Evolutionary conservation across 2,797 vertebrate genomes (phyloP), one percentile per base, ranked within the genome.

Genomic region (Anableps anableps): DNA sequence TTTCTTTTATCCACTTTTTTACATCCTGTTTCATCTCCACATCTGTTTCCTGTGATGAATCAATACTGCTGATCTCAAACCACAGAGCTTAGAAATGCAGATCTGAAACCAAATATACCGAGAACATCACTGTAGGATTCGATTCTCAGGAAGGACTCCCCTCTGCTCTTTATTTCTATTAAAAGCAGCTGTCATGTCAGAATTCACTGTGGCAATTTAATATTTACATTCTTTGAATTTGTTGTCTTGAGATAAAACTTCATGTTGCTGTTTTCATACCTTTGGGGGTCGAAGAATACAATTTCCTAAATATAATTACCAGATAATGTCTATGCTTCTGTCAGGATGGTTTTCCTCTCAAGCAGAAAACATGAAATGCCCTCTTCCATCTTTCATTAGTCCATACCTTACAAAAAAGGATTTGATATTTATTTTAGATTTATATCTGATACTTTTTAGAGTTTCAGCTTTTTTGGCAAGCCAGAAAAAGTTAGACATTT

Each of bases 81-180:
- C 43, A 45, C 74, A 26, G 16, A 58, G 8, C 3, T 74, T 41
- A 26, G 13, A 72, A 84, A 87, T 55, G 75, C 55, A 78, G 89
- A 88, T 84, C 58, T 86, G 91, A 92, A 91, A 90, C 85, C 75
- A 77, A 38, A 74, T 53, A 38, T 31, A 50, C 11, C 5, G 43
- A 73, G 19, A 48, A 31, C 36, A 71, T 43, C 0, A 26, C 2
- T 0, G n/a, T 16, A 76, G 72, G 47, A 82, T 73, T 31, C 21
- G 9, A 53, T 43, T 51, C 53, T 66, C 62, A 38, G 62, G 34
- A 23, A 68, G 11, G 60, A n/a, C 68, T 77, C 62, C 29, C 47
- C 19, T 2, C 6, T 3, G 5, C 10, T 47, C n/a, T 38, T 75
- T 50, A 31, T 48, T 73, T 17, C 29, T 19, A 7, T 11, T 29